Evolutionary conservation across 2,797 vertebrate species (phyloP).

Genomic region (Acanthurus lineatus): DNA sequence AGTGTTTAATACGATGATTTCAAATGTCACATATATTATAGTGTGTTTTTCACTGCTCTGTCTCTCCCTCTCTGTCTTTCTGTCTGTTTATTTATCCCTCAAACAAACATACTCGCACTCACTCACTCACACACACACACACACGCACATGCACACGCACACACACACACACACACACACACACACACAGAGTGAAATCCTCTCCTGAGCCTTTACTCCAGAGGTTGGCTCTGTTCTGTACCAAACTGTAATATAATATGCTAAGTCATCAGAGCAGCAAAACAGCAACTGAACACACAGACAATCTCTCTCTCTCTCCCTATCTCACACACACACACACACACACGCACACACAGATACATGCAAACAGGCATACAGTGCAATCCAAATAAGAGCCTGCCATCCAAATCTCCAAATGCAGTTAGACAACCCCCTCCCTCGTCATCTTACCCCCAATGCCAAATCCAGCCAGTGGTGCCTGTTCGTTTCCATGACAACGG

Average conservation of each 20-base stretch:
- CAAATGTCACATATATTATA: slow-evolving; percentile 5
- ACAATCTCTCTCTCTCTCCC: slow-evolving; percentile 9
- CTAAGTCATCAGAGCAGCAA: slow-evolving; percentile 62
- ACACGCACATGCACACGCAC: slow-evolving; percentile 11
- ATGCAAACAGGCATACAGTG: slow-evolving; percentile 11
- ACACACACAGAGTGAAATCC: slow-evolving; percentile 32
- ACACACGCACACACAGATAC: slow-evolving; percentile 16
- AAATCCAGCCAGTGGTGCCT: slow-evolving; percentile 62
- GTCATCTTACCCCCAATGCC: slow-evolving; percentile 46
- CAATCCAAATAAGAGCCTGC: slow-evolving; percentile 39
- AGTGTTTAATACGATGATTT: slow-evolving; percentile 2
- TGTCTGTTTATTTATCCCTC: neutral
- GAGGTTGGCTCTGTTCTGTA: slow-evolving; percentile 35
- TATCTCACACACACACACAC: slow-evolving; percentile 17
- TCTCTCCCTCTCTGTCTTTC: neutral
- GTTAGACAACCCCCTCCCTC: slow-evolving; percentile 46
- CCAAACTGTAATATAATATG: slow-evolving; percentile 55
- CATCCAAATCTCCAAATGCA: slow-evolving; percentile 60
- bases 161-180: slow-evolving; percentile 8
- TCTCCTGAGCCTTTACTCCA: slow-evolving; percentile 48
- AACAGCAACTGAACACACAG: slow-evolving; percentile 17
- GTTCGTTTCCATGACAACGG: slow-evolving; percentile 71
- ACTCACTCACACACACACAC: slow-evolving; percentile 4
- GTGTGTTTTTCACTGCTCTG: slow-evolving; percentile 13
- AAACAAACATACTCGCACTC: slow-evolving; percentile 2